Base-by-base conservation (phyloP, 2,797 vertebrate genomes). In the Alcedo atthis region DNA sequence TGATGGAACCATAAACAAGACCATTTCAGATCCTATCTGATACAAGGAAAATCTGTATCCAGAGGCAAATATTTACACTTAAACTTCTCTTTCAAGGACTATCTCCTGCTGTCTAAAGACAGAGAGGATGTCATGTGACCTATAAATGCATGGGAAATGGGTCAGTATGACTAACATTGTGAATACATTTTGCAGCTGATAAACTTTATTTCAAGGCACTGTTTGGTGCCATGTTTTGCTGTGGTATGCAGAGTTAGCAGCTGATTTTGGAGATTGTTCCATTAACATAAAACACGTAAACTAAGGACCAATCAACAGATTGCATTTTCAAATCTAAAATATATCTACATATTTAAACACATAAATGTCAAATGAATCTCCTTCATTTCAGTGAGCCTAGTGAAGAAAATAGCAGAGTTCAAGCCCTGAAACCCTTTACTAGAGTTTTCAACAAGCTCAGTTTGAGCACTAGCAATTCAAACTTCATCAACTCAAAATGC, bases 381-480 rank as follows among this genome's bases (percentile, higher is more conserved):
- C 62, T 37, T 67, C 76, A 87, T 77, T 79, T 80, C 42, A 49
- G 28, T 1, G 0, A 70, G 42, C 5, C 25, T 33, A 12, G 8
- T 20, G 24, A 59, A 84, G 26, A 37, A 59, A 68, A 67, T 13
- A 77, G 20, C 13, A 24, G n/a, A 58, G 21, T 61, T 55, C 90
- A 80, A 78, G 5, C 32, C 57, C 17, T 48, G 51, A 80, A 93
- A 81, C 55, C 49, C 30, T 87, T 61, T n/a, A 40, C 20, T 30
- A 25, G 42, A 35, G 21, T 64, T 93, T 26, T 4, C 42, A 90
- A 71, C 24, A 26, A 78, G 35, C 67, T 78, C 75, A 69, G 63
- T n/a, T 51, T 19, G 32, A 86, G 43, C 81, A 90, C 63, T 67
- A 84, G 83, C 88, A 79, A 90, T 69, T 87, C 70, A 57, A 91